Evolutionary conservation across 2,888 invertebrate species (phyloP).

Genomic region (Apotomis betuletana): DNA sequence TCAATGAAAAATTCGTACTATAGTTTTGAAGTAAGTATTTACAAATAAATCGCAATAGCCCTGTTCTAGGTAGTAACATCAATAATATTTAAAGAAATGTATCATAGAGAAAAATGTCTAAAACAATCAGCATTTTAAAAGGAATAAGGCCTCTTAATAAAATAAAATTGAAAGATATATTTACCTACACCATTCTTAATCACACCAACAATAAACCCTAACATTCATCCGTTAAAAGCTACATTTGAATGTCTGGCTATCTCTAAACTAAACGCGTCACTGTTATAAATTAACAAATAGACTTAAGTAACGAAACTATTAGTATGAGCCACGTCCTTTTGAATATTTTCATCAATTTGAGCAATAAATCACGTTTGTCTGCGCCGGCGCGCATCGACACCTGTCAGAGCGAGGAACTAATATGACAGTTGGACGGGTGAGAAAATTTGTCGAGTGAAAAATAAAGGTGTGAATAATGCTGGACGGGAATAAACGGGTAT

Average conservation of each 20-base stretch:
- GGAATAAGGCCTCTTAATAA: no score
- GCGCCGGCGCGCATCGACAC: slow-evolving; percentile 18
- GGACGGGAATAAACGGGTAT: slow-evolving; percentile 23
- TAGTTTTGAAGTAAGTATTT: no score
- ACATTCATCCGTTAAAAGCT: neutral
- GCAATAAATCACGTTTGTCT: slow-evolving; percentile 16
- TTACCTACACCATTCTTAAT: neutral
- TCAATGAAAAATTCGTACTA: no score
- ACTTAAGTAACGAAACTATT: neutral
- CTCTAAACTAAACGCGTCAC: neutral
- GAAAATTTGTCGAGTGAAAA: slow-evolving; percentile 32
- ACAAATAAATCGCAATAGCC: no score
- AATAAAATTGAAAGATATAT: slow-evolving; percentile 18
- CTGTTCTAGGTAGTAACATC: no score
- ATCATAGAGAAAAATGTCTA: no score
- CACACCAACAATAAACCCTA: neutral
- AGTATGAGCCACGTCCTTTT: neutral
- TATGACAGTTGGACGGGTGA: slow-evolving; percentile 28
- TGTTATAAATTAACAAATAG: neutral
- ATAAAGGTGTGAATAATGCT: slow-evolving; percentile 26
- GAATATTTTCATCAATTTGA: neutral
- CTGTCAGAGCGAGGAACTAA: neutral
- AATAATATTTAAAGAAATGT: no score
- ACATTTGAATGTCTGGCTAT: neutral
- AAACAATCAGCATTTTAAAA: no score